phyloP scores from a whole-genome alignment of 2,113 vertebrate species.

The Zapornia atra region DNA sequence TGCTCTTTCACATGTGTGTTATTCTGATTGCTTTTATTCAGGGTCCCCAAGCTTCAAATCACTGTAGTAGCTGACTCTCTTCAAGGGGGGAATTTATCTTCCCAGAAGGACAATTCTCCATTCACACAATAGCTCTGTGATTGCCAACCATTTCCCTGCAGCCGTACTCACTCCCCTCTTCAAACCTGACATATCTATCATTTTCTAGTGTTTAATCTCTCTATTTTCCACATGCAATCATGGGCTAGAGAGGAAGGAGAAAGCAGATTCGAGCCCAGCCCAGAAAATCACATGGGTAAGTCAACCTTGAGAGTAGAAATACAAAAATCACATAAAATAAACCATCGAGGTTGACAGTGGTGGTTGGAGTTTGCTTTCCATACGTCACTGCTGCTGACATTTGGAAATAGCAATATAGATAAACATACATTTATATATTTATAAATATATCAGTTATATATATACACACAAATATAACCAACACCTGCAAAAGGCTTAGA shows the following conservation, averaged over 20 bases:
- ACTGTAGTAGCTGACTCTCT: background rate
- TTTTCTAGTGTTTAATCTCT: background rate
- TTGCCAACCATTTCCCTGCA: background rate
- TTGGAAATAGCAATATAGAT: background rate
- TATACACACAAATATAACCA: background rate
- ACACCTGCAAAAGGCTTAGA: background rate
- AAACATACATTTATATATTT: background rate
- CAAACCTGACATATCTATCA: background rate
- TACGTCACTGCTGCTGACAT: background rate
- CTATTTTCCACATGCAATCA: background rate
- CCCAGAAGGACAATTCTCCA: background rate
- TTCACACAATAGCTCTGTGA: background rate
- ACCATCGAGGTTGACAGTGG: rapidly evolving
- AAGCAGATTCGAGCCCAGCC: background rate
- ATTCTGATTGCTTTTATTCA: conserved; percentile 3
- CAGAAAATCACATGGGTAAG: rapidly evolving
- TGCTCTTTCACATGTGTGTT: background rate
- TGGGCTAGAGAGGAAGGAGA: background rate
- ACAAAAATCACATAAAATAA: background rate
- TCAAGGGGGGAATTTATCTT: background rate
- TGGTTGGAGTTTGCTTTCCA: background rate
- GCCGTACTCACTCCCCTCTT: background rate
- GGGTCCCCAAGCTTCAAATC: background rate
- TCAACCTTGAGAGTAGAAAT: background rate
- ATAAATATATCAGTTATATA: background rate